Evolutionary conservation across 2,797 vertebrate species (phyloP).

Genomic region (Acropternis orthonyx): DNA sequence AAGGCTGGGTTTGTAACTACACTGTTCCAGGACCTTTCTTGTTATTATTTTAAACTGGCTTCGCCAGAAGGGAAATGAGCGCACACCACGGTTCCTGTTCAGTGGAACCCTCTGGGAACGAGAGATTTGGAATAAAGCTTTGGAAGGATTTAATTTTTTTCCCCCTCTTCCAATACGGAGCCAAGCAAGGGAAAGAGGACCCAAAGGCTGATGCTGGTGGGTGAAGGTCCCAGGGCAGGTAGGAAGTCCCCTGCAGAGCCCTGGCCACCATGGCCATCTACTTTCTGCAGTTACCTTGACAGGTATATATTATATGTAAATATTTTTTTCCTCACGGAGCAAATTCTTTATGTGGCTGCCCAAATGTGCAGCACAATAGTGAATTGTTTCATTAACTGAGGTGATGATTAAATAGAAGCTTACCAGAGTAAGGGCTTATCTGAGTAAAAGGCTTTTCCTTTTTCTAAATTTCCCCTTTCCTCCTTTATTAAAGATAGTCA

Average conservation of each 20-base stretch:
- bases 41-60: constrained; percentile 1
- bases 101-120: background rate
- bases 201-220: background rate
- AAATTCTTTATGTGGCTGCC: background rate
- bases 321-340: background rate
- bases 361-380: background rate
- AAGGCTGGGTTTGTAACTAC: background rate
- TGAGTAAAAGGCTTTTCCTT: background rate
- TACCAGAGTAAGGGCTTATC: background rate
- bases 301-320: background rate
- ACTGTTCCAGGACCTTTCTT: background rate
- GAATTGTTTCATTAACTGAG: background rate
- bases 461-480: background rate
- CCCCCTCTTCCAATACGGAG: background rate
- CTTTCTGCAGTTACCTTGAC: background rate
- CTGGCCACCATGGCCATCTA: background rate
- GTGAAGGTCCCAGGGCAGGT: background rate
- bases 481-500: background rate
- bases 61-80: constrained; percentile 27
- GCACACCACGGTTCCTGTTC: constrained; percentile 16
- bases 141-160: background rate
- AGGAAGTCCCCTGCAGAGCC: background rate
- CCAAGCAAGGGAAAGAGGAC: background rate
- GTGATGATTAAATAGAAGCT: background rate
- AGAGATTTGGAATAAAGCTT: background rate